A percentile compares a stretch with the other conserved stretches of the same genome.
These are phyloP conservation scores for Anadara kagoshimensis DNA, from an alignment of 1,140 invertebrate species.

Conservation along the genomic window DNA sequence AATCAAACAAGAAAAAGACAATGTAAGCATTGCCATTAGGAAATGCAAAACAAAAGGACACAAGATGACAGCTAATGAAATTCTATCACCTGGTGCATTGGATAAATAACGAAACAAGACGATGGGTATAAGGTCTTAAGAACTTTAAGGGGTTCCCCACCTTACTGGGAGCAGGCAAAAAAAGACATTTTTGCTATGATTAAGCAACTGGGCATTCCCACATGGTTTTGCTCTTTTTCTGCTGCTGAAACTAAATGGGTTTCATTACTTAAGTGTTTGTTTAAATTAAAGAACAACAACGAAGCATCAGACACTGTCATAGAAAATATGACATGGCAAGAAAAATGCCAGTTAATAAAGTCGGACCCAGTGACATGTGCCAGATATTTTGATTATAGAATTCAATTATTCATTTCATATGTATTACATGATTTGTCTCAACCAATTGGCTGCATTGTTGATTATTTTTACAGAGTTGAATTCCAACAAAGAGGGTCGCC, in stretches of 20 bases:
- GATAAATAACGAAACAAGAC: conserved; percentile 24
- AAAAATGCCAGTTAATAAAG: not conserved
- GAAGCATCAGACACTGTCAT: conserved; percentile 11
- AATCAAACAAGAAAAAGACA: conserved; percentile 31
- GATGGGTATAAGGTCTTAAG: conserved; percentile 38
- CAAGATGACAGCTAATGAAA: conserved; percentile 30
- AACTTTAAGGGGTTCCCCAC: conserved; percentile 40
- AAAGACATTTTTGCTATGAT: conserved; percentile 45
- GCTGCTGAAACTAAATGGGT: conserved; percentile 26
- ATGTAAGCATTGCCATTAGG: conserved; percentile 16
- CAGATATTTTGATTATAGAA: conserved; percentile 13
- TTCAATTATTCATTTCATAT: not conserved
- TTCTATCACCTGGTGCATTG: not conserved
- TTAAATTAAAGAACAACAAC: conserved; percentile 1
- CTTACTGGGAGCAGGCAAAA: conserved; percentile 38
- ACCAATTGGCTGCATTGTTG: not conserved
- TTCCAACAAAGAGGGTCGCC: not conserved
- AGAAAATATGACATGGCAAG: conserved; percentile 10
- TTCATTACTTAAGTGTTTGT: conserved; percentile 11
- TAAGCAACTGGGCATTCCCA: conserved; percentile 30
- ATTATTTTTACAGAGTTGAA: no score
- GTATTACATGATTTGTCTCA: not conserved
- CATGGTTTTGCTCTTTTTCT: no score
- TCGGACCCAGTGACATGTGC: conserved; percentile 12
- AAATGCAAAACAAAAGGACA: conserved; percentile 27